Base-by-base conservation (phyloP, 2,888 invertebrate genomes). In the Artemia sinica region DNA sequence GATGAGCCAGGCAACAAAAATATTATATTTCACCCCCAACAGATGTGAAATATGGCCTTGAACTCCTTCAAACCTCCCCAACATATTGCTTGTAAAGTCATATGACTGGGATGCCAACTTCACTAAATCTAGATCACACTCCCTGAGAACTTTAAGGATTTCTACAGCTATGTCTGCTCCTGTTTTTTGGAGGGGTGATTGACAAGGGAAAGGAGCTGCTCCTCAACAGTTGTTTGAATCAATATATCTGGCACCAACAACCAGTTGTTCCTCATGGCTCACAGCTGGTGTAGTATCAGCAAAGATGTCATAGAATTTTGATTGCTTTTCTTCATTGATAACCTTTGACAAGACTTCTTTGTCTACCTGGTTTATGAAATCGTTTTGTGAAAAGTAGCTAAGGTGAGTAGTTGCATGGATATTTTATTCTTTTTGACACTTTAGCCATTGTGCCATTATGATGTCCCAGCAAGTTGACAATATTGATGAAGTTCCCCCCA, bases 81-180 rank as follows among this genome's bases (percentile, higher is more conserved):
- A n/a, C 58, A 52, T 52, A 52, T 52, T 52, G 58, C 58, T 52
- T 52, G 58, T 3, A 52, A 52, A 52, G 58, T 52, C 58, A 14
- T 52, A 52, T 13, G 13, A n/a, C 58, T 52, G 58, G 58, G 2
- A 52, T 13, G 7, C 58, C 58, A 52, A 52, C 58, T 52, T 52
- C 13, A n/a, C 58, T 13, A 52, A n/a, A 14, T 52, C 58, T n/a
- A 52, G 13, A 5, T 52, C 13, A 13, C 13, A 14, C 3, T 52
- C 4, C 7, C 4, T 13, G 13, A 52, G 2, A 52, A 52, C 58
- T 52, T 52, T 52, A 14, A 52, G 13, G 13, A 4, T 52, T 14
- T 52, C 58, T 52, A n/a, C 13, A n/a, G 58, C 58, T n/a, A 52
- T 13, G 58, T 14, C 58, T 2, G 4, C 58, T n/a, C 14, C 58